Conservation (phyloP, 1,140 invertebrate genomes). For the Neuroterus valhalla region DNA sequence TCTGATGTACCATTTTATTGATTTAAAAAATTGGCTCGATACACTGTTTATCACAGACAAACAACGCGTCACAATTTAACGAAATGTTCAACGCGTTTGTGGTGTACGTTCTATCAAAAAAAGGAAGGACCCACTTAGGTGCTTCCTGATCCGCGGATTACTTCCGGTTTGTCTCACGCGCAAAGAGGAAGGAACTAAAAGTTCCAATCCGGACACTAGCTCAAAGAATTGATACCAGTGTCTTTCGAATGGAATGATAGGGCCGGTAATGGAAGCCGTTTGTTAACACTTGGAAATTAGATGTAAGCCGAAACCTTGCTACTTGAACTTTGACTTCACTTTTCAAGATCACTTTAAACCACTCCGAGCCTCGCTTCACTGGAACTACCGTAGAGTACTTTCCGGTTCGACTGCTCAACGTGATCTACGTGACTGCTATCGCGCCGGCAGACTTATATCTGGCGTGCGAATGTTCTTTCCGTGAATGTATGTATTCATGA, state of each 20-base stretch:
- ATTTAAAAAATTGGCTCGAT: background rate
- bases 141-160: too few species aligned
- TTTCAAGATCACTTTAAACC: slow-evolving; percentile 6
- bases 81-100: slow-evolving; percentile 47
- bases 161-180: slow-evolving; percentile 23
- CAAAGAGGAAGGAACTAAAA: background rate
- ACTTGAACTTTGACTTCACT: slow-evolving; percentile 4
- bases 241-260: slow-evolving; percentile 19
- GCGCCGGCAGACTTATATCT: slow-evolving; percentile 55
- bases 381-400: slow-evolving; percentile 42
- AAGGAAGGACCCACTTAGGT: too few species aligned
- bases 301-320: slow-evolving; percentile 16
- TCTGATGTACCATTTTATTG: slow-evolving; percentile 60
- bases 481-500: slow-evolving; percentile 12
- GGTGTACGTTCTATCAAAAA: slow-evolving; percentile 38
- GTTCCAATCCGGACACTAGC: background rate
- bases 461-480: slow-evolving; percentile 34
- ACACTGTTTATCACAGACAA: slow-evolving; percentile 15
- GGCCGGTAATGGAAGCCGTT: background rate
- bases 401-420: slow-evolving; percentile 58
- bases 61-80: slow-evolving; percentile 1
- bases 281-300: slow-evolving; percentile 39
- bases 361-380: slow-evolving; percentile 36
- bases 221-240: too few species aligned
- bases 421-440: slow-evolving; percentile 63